A percentile compares a stretch with the other conserved stretches of the same genome.
phyloP scores from a whole-genome alignment of 2,888 invertebrate genomes.

The Tuta absoluta region DNA sequence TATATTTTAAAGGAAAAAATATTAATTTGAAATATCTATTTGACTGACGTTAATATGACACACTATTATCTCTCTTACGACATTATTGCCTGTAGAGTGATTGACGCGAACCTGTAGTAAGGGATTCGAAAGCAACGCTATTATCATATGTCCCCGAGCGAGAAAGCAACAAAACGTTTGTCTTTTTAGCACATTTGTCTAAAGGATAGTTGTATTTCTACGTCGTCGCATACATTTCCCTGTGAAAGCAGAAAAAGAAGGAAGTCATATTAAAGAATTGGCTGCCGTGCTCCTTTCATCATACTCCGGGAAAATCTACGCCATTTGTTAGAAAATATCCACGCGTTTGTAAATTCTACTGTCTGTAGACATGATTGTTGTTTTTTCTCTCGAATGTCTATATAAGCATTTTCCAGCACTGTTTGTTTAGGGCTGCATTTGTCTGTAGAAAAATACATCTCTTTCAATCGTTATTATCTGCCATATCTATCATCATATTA shows the following conservation, averaged over 20 bases:
- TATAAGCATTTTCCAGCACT: background rate
- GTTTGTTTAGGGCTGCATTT: background rate
- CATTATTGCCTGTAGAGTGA: background rate
- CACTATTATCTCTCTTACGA: background rate
- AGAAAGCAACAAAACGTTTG: constrained; percentile 71
- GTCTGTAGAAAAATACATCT: background rate
- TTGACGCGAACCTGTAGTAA: constrained; percentile 43
- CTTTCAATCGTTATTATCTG: background rate
- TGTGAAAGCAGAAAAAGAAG: constrained; percentile 53
- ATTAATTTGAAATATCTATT: background rate
- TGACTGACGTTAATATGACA: constrained; percentile 33
- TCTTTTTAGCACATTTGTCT: constrained; percentile 80
- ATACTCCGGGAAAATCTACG: constrained; percentile 31
- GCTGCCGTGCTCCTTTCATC: constrained; percentile 39
- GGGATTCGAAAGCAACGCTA: constrained; percentile 59
- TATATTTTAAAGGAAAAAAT: background rate
- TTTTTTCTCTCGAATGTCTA: background rate
- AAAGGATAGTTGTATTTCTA: constrained; percentile 73
- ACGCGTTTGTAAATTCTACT: constrained; percentile 6
- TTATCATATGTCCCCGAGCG: constrained; percentile 76
- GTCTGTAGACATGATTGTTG: constrained; percentile 11
- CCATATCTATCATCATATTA: background rate
- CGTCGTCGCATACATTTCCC: constrained; percentile 63
- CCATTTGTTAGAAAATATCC: constrained; percentile 27
- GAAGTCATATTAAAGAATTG: constrained; percentile 50